Base-by-base conservation (phyloP, 2,888 invertebrate species). In the Geophilus truncorum region DNA sequence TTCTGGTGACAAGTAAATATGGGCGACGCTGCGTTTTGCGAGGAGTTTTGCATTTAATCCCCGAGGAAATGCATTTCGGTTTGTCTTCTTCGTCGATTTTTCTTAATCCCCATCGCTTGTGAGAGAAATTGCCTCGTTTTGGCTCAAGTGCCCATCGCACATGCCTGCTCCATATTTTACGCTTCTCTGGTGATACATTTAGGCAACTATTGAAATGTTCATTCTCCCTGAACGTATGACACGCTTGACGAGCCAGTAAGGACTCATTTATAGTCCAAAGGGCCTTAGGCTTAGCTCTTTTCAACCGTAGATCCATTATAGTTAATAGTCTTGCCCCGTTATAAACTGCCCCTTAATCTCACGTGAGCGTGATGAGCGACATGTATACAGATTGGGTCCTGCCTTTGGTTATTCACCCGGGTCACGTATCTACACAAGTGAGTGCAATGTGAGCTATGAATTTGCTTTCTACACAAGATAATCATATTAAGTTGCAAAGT, bases 71-170 rank as follows among this genome's bases (percentile, higher is more conserved):
- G 70, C 70, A 70, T 70, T 70, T 62, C 21, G 57, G 57, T 62
- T 25, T 70, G 70, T 70, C 70, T 23, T n/a, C 18, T 51, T n/a
- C 70, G 70, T 70, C 70, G 70, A 70, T 70, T 5, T 70, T 70
- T 70, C 70, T 7, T 70, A 70, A 70, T 70, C 70, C 70, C 9
- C 28, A 70, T 28, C 70, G 70, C 70, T 70, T 28, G n/a, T n/a
- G 70, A 70, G 70, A 28, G 70, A 70, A 70, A 70, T 70, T 70
- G 70, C 70, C n/a, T 70, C 70, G 25, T 25, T 70, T 25, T 70
- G 70, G 70, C 70, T 70, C 70, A 70, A 70, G 70, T 70, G 70
- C 70, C 70, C 70, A 70, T 70, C 70, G 70, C 70, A 28, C 70
- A 70, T 70, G 70, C 70, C 70, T 28, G 70, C 70, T 28, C 25